Evolutionary conservation across 2,888 invertebrate genomes (phyloP), one percentile per base, ranked within the genome.

Genomic region (Conomelus anceps): DNA sequence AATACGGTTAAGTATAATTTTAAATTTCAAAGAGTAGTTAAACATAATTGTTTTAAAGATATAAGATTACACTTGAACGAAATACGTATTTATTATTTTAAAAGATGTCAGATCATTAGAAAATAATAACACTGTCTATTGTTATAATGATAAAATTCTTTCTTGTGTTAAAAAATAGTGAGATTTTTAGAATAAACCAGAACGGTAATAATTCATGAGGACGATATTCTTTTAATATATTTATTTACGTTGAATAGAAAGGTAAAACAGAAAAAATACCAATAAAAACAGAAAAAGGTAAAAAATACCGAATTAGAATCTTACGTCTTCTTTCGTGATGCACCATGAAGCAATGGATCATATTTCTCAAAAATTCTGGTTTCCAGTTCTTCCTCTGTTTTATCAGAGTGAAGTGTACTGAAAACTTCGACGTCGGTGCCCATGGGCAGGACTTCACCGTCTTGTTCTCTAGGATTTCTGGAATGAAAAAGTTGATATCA

Each of bases 391-490:
- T 95, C 95, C 23, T 94, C 94, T 90, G 95, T 94, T 85, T 96
- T 96, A 89, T 98, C 97, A 0, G 96, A 95, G 92, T 97, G 96
- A 91, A 96, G 96, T 0, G 98, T 98, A 84, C 98, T 97, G 89
- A 99, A 94, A 93, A 97, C 96, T 92, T 99, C 98, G 0, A 97
- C 96, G 88, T 95, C 95, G 0, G 96, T 96, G 22, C 97, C 97
- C 95, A 98, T 96, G 0, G 98, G 97, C 24, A 97, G 93, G 41
- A 98, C 96, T 93, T 98, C 98, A 0, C 99, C 99, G 92, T 99
- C 99, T 93, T 97, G 97, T 93, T 99, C 99, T 90, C 96, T 96
- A 0, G 98, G 97, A 93, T 96, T 97, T 92, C 99, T 96, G 89
- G 6, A 88, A 89, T 86, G 88, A 85, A 84, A 85, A 23, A 23